Base-by-base conservation (phyloP, 1,140 invertebrate species). In the Aphaenogaster rudis region DNA sequence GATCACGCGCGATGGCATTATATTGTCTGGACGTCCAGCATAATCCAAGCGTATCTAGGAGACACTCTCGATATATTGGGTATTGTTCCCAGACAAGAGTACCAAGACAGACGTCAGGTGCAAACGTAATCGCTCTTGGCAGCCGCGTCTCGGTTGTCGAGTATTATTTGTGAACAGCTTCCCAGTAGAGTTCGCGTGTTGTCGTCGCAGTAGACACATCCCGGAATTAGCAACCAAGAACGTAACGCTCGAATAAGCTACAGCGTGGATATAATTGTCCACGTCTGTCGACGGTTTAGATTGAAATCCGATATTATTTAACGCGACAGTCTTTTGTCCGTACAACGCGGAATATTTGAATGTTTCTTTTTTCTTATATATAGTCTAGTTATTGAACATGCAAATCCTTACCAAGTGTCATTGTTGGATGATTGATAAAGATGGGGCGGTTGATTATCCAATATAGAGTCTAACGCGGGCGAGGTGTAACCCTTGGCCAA, bases 401-500 rank as follows among this genome's bases (percentile, higher is more conserved):
- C 28, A 48, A 4, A 48, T 57, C 90, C 92, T 94, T 89, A 94
- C 95, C 95, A 94, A 33, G 94, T 95, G 91, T 95, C 91, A 86
- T 95, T 94, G 89, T 92, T 94, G 36, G 93, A 86, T 11, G 94
- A 92, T 86, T 93, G 93, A 87, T 95, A 94, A 69, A 94, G 91
- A 59, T 93, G 92, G 15, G 94, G 92, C 33, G 91, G 91, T 90
- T 96, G 95, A 82, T 95, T 96, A 90, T 97, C 97, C 92, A 98
- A 97, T 89, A 98, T 96, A 0, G 97, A 98, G n/a, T 97, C 97
- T 54, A 98, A 96, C 3, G 98, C 97, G 17, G 98, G 98, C 15
- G 97, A 98, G 91, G 97, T 98, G 96, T 98, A 98, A 13, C 98
- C 98, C 94, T 98, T 98, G 39, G 97, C 97, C 71, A 98, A 95